Evolutionary conservation across 37 sponge, comb jelly and placozoan species (phyloP), one percentile per base, ranked within the genome.

Genomic region (Chondrilla cf. caribensis): DNA sequence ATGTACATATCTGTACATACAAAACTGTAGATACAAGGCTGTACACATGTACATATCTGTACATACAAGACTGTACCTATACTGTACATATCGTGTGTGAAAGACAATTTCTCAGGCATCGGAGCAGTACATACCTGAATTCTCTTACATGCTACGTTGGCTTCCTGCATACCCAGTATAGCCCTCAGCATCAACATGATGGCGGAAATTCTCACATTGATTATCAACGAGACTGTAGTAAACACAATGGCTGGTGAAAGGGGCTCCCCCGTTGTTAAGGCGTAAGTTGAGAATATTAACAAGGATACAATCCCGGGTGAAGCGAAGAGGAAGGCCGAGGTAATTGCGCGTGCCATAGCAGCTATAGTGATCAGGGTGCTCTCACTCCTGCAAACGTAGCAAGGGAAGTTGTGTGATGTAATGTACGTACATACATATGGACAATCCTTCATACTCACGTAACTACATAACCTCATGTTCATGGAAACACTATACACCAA

Each of bases 111-210:
- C n/a, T n/a, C n/a, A n/a, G n/a, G n/a, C n/a, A n/a, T n/a, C n/a
- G n/a, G n/a, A n/a, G n/a, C n/a, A n/a, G n/a, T n/a, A n/a, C n/a
- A 24, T 35, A 90, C 92, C 86, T 91, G 79, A 22, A 94, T 88
- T 83, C 95, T 79, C 7, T 76, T 42, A 11, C 88, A n/a, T n/a
- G 87, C 89, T n/a, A 94, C 89, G 43, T 54, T 67, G 0, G 44
- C 84, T 55, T 94, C 95, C 35, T 85, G 76, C 22, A 80, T 58
- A 26, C 81, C 79, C 39, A 89, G 65, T 22, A 86, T 37, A 26
- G 58, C 84, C 2, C 47, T 41, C 17, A 86, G 47, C 28, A 90
- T 57, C 51, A 84, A 86, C 17, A 84, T 33, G 24, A 87, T 54
- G 42, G 86, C 80, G 43, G 60, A 75, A 0, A 82, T 24, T 0